These are phyloP conservation scores for Pteropus alecto DNA, from an alignment of 2,113 vertebrate species.

Conservation along the genomic window DNA sequence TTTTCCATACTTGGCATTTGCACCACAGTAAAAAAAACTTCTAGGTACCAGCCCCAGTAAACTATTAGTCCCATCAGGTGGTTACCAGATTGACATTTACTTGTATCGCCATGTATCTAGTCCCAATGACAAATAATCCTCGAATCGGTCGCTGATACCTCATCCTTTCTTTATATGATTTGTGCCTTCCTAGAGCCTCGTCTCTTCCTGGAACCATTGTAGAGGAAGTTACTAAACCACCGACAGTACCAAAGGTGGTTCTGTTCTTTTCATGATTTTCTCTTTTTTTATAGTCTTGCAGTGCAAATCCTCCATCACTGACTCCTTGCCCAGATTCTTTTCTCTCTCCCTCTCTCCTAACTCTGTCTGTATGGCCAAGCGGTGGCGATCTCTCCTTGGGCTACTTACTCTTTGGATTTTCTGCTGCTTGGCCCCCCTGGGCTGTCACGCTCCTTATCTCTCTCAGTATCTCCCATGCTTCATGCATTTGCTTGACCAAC, in stretches of 20 bases:
- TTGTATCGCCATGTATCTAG: not conserved
- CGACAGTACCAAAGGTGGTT: not conserved
- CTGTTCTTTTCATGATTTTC: not conserved
- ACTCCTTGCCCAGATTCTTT: not conserved
- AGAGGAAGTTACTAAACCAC: constrained; percentile 58
- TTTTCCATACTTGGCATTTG: constrained; percentile 49
- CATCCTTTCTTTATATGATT: constrained; percentile 1
- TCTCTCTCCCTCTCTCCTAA: not conserved
- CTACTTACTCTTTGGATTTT: not conserved
- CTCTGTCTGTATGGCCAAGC: not conserved
- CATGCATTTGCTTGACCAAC: not conserved
- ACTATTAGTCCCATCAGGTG: constrained; percentile 34
- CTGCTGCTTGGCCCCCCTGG: not conserved
- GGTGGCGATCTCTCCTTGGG: not conserved
- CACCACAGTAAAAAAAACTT: constrained; percentile 17
- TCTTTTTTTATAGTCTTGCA: not conserved
- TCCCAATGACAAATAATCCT: constrained; percentile 45
- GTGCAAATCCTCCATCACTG: not conserved
- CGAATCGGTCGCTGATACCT: not conserved
- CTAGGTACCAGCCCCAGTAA: constrained; percentile 4
- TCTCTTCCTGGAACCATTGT: constrained; percentile 48
- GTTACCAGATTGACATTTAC: constrained; percentile 47
- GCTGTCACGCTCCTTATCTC: not conserved
- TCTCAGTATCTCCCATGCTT: not conserved
- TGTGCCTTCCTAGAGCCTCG: constrained; percentile 37